A percentile compares a stretch with the other conserved stretches of the same genome.
These are phyloP conservation scores for Drosophila kepulauana DNA, from an alignment of 1,140 invertebrate genomes.

Conservation along the genomic window DNA sequence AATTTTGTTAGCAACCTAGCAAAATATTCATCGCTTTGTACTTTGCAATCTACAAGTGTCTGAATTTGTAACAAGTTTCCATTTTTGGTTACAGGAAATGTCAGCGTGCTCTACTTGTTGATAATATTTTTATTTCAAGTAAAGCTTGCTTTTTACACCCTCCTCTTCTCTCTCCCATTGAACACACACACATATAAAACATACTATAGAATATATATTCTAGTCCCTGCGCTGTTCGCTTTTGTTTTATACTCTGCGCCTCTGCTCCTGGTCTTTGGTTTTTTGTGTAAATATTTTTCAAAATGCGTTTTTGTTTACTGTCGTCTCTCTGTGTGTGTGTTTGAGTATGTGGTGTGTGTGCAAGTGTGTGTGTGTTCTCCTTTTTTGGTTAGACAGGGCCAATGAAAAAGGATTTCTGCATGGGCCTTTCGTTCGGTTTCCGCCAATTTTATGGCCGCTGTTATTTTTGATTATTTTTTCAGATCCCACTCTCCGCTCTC, in stretches of 20 bases:
- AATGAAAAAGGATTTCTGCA: slow-evolving; percentile 74
- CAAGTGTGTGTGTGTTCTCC: slow-evolving; percentile 34
- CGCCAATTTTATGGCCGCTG: slow-evolving; percentile 75
- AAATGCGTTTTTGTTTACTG: slow-evolving; percentile 77
- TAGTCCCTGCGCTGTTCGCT: slow-evolving; percentile 30
- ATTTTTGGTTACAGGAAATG: slow-evolving; percentile 24
- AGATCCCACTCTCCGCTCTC: slow-evolving; percentile 19
- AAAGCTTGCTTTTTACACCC: slow-evolving; percentile 6
- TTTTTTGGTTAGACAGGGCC: slow-evolving; percentile 43
- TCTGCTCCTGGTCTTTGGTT: slow-evolving; percentile 46
- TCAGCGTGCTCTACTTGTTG: slow-evolving; percentile 12
- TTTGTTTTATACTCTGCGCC: slow-evolving; percentile 22
- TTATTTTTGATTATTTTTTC: slow-evolving; percentile 65
- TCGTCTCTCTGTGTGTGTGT: slow-evolving; percentile 1
- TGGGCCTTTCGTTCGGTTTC: slow-evolving; percentile 56
- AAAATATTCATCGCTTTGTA: neutral
- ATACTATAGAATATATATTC: neutral
- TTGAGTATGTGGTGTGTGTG: slow-evolving; percentile 4
- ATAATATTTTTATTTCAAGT: slow-evolving; percentile 32
- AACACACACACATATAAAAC: too few relatives aligned
- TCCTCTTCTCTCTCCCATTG: too few relatives aligned
- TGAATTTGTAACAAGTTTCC: too few relatives aligned
- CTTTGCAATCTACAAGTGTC: neutral
- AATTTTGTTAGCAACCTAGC: too few relatives aligned
- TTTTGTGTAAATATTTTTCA: slow-evolving; percentile 69